These are phyloP conservation scores for Rhinella marina DNA, from an alignment of 2,797 vertebrate genomes.

Conservation along the genomic window DNA sequence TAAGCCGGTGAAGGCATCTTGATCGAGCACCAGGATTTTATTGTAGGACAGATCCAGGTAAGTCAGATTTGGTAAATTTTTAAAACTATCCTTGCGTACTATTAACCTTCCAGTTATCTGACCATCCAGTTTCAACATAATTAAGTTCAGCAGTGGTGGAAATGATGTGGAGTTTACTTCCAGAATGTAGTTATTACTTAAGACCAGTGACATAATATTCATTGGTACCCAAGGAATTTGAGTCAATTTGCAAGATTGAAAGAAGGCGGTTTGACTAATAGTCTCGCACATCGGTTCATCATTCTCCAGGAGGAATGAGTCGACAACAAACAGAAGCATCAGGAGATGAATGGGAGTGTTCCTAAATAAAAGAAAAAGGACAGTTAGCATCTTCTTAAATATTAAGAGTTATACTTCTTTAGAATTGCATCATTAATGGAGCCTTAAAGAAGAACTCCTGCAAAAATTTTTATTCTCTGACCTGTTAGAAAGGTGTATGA, in stretches of 20 bases:
- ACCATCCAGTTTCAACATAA: conserved; percentile 69
- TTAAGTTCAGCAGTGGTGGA: conserved; percentile 71
- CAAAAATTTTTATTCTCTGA: too few species aligned
- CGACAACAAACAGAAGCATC: conserved; percentile 66
- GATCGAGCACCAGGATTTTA: conserved; percentile 70
- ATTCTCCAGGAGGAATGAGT: conserved; percentile 62
- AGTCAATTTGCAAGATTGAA: conserved; percentile 63
- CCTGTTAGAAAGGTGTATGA: too few species aligned
- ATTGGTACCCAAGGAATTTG: conserved; percentile 77
- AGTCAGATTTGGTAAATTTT: conserved; percentile 74
- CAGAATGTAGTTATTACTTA: conserved; percentile 77
- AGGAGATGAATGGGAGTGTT: conserved; percentile 66
- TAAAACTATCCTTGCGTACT: conserved; percentile 80
- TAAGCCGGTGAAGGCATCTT: conserved; percentile 80
- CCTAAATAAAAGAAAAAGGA: conserved; percentile 64
- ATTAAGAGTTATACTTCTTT: too few species aligned
- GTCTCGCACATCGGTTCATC: conserved; percentile 68
- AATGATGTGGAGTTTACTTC: conserved; percentile 76
- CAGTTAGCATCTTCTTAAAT: background rate
- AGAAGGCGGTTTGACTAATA: conserved; percentile 63
- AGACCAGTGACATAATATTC: conserved; percentile 71
- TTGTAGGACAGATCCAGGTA: conserved; percentile 76
- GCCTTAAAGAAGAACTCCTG: too few species aligned
- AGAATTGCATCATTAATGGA: too few species aligned
- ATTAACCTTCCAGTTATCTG: conserved; percentile 71